phyloP scores from a whole-genome alignment of 2,888 invertebrate species.

The Protula sp. region DNA sequence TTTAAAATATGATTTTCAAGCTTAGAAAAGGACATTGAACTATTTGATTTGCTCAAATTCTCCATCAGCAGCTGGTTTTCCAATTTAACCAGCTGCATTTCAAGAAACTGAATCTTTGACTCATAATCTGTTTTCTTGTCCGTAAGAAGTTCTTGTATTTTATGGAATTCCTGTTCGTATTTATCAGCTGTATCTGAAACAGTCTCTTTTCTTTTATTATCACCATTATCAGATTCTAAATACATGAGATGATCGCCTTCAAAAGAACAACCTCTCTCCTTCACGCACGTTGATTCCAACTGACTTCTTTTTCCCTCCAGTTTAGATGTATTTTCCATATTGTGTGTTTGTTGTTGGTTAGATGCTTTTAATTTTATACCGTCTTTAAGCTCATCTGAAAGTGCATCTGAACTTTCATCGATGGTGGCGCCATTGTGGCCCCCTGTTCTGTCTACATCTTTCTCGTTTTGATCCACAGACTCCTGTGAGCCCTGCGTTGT shows the following conservation, averaged over 20 bases:
- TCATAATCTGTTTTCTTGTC: not conserved
- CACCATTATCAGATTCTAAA: not conserved
- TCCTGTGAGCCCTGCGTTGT: too few species aligned
- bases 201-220: not conserved
- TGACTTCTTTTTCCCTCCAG: too few species aligned
- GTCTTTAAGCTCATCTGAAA: too few species aligned
- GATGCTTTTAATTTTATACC: too few species aligned
- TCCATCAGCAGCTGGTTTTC: slow-evolving; percentile 39
- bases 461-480: too few species aligned
- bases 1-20: slow-evolving; percentile 41
- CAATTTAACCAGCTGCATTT: slow-evolving; percentile 37
- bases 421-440: too few species aligned
- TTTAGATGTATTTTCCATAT: too few species aligned
- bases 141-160: not conserved
- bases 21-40: slow-evolving; percentile 28
- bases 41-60: slow-evolving; percentile 33
- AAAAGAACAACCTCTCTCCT: too few species aligned
- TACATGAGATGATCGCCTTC: too few species aligned
- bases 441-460: not conserved
- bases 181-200: not conserved
- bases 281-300: too few species aligned
- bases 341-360: too few species aligned
- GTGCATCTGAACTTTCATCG: too few species aligned
- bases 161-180: not conserved
- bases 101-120: slow-evolving; percentile 16